Evolutionary conservation across 2,888 invertebrate genomes (phyloP).

Genomic region (Aleiodes leptofemur): DNA sequence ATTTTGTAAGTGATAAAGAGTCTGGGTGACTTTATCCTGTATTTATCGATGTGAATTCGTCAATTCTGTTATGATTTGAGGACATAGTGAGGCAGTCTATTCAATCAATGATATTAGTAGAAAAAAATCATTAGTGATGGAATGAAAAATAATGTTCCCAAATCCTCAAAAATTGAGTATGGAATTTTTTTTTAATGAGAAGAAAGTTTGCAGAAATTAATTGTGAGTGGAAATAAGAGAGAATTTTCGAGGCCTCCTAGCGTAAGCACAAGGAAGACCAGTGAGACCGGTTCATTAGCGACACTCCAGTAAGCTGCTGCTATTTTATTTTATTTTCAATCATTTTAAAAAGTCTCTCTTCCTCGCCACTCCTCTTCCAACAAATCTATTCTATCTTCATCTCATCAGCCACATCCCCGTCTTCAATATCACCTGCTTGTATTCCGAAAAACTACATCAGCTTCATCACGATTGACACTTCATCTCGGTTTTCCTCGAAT

Average conservation of each 20-base stretch:
- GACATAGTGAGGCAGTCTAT: too few relatives aligned
- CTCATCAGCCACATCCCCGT: slow-evolving; percentile 31
- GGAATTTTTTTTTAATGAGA: too few relatives aligned
- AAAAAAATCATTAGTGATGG: too few relatives aligned
- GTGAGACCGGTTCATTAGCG: slow-evolving; percentile 74
- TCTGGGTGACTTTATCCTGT: slow-evolving; percentile 59
- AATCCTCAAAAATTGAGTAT: too few relatives aligned
- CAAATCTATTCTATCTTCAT: slow-evolving; percentile 41
- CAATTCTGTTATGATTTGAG: slow-evolving; percentile 59
- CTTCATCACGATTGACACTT: neutral
- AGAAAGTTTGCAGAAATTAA: neutral
- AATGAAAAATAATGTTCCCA: too few relatives aligned
- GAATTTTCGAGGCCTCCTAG: slow-evolving; percentile 40
- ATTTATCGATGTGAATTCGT: slow-evolving; percentile 63
- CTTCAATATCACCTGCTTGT: slow-evolving; percentile 7
- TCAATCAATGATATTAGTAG: too few relatives aligned
- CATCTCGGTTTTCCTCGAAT: neutral
- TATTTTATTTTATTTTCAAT: slow-evolving; percentile 70
- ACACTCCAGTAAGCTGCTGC: slow-evolving; percentile 69
- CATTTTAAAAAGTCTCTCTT: slow-evolving; percentile 52
- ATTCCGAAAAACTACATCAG: slow-evolving; percentile 6
- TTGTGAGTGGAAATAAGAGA: slow-evolving; percentile 22
- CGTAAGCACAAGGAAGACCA: slow-evolving; percentile 60
- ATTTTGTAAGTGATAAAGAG: slow-evolving; percentile 1
- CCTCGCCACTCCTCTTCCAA: slow-evolving; percentile 42